Base-by-base conservation (phyloP, 2,113 vertebrate species). In the Pelmatolapia mariae region DNA sequence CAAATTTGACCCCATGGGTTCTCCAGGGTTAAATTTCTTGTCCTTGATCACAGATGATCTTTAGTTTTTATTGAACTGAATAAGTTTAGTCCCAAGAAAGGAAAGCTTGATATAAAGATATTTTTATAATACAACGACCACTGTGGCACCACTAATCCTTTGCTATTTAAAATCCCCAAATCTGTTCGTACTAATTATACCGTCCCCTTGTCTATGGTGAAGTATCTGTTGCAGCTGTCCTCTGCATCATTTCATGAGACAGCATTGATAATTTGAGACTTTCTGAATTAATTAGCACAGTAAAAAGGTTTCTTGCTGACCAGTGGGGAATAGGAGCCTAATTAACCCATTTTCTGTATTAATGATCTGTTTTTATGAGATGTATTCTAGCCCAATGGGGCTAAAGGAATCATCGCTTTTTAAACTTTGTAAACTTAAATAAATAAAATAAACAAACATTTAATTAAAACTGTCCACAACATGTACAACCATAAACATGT, bases 271-370 rank as follows among this genome's bases (percentile, higher is more conserved):
- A 82, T 92, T 94, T 87, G 78, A 91, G 88, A 89, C 91, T 94
- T 92, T 91, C 85, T 80, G 68, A 92, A 93, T 91, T 94, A 95
- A 96, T 95, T 95, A 96, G 94, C 87, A 89, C 90, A 88, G 86
- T 84, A 89, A 86, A 86, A 90, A 94, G 89, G 86, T 92, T 91
- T 92, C 90, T 88, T 90, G 90, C 93, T 95, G 95, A 95, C 94
- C 95, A 93, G 90, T 84, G 78, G 95, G 96, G 92, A 95, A 96
- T 95, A 89, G 85, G 88, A 84, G 87, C 78, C 89, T 93, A 95
- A 96, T 96, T 96, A 96, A 93, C 95, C 95, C 88, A 95, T 93
- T 95, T 96, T 93, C 92, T 86, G 82, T 86, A 91, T 87, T 93
- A 93, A 94, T 87, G 33, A 92, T 93, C 87, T 92, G 90, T 92